These are phyloP conservation scores for Caenorhabditis angaria DNA, from an alignment of 2,888 invertebrate genomes.

Conservation along the genomic window DNA sequence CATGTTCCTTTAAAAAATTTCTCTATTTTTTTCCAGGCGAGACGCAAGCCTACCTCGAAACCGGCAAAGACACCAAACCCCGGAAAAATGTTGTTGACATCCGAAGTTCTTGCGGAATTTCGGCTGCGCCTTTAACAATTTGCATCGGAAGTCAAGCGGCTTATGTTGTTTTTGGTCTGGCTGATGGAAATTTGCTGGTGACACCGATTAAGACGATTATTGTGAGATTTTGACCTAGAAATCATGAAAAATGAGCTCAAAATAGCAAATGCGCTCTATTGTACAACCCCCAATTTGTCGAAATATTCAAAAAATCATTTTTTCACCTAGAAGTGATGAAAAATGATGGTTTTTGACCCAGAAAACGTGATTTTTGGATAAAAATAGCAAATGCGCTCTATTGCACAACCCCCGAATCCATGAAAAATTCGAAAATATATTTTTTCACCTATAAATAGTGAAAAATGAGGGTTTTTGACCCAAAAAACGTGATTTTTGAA, in stretches of 20 bases:
- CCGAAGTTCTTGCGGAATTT: conserved; percentile 16
- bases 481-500: background rate
- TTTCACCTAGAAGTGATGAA: too few species aligned
- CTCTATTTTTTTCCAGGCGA: conserved; percentile 31
- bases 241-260: background rate
- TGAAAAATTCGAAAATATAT: too few species aligned
- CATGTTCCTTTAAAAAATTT: background rate
- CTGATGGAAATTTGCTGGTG: conserved; percentile 58
- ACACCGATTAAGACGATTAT: conserved; percentile 55
- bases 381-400: too few species aligned
- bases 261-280: too few species aligned
- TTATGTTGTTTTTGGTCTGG: conserved; percentile 57
- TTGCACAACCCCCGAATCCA: too few species aligned
- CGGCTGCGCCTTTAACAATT: conserved; percentile 28
- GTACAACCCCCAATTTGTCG: too few species aligned
- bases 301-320: too few species aligned
- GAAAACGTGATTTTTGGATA: background rate
- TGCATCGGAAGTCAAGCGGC: conserved; percentile 53
- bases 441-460: too few species aligned
- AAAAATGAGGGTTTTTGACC: background rate
- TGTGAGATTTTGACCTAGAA: conserved; percentile 42
- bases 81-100: conserved; percentile 45
- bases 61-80: conserved; percentile 40
- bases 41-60: conserved; percentile 48
- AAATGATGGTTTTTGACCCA: background rate